Evolutionary conservation across 2,797 vertebrate genomes (phyloP), one percentile per base, ranked within the genome.

Genomic region (Tangara arthus): DNA sequence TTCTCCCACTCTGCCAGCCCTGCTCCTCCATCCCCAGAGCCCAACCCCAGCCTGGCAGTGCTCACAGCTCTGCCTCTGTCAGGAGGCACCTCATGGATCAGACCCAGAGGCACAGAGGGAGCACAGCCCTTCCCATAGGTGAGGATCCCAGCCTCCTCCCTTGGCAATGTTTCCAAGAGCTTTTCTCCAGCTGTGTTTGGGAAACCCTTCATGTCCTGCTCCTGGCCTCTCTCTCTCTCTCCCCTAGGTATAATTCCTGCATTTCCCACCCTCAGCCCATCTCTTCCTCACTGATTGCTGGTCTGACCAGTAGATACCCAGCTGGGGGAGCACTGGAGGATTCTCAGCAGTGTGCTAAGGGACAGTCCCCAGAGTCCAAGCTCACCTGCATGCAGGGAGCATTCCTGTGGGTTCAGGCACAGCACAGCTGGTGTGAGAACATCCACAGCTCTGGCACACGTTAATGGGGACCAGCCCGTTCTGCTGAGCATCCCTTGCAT

Each of bases 381-480:
- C 53, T 72, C 77, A 56, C 30, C 70, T 49, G 55, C 55, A 56
- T 16, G 27, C 15, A 28, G 32, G 64, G 35, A 65, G 30, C 32
- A 12, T 46, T 82, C 34, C 68, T 21, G n/a, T n/a, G n/a, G n/a
- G n/a, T n/a, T n/a, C n/a, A n/a, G n/a, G n/a, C n/a, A n/a, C n/a
- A 24, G 59, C 24, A 49, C 77, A 80, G 57, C 30, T 59, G 49
- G 8, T 23, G 19, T 0, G 0, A 66, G 64, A 49, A 20, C 34
- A 52, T 18, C 44, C 37, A 15, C 90, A 69, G 71, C 66, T 63
- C 73, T 15, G 65, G 39, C 42, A 53, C 4, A 0, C 32, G 75
- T 30, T 12, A n/a, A 32, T 2, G 18, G 49, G 37, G 37, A 60
- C 0, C 0, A 60, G 55, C 1, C 44, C 0, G 0, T 53, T 26